Evolutionary conservation across 2,113 vertebrate genomes (phyloP).

Genomic region (Oxyruncus cristatus): DNA sequence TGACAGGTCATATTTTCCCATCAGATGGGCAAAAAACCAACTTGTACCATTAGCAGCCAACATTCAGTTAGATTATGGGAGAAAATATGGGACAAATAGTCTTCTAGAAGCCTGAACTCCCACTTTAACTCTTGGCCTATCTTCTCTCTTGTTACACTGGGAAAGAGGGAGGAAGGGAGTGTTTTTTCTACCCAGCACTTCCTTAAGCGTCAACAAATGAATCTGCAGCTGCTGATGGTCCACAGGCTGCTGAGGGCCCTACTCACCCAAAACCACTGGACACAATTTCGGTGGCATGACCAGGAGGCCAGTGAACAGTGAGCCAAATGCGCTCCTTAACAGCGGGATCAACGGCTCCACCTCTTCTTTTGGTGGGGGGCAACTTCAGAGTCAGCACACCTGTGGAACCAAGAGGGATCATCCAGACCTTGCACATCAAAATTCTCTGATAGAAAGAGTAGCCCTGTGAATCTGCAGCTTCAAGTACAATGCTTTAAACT

Average conservation of each 20-base stretch:
- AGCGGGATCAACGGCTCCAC: constrained; percentile 78
- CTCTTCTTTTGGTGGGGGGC: constrained; percentile 89
- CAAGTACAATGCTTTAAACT: not conserved
- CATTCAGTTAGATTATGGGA: not conserved
- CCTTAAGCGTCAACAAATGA: not conserved
- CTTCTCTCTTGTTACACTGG: not conserved
- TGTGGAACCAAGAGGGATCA: constrained; percentile 15
- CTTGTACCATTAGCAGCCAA: not conserved
- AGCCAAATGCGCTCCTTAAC: constrained; percentile 95
- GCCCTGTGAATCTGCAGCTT: not conserved
- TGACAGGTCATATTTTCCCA: not conserved
- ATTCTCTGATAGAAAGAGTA: not conserved
- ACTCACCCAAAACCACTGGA: constrained; percentile 92
- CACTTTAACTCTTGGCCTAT: not conserved
- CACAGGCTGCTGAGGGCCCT: not conserved
- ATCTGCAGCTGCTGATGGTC: not conserved
- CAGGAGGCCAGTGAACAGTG: constrained; percentile 85
- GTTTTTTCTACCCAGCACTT: not conserved
- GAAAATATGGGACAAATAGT: not conserved
- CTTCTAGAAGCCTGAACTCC: not conserved
- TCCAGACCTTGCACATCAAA: not conserved
- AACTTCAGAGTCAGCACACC: constrained; percentile 87
- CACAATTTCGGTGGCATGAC: constrained; percentile 77
- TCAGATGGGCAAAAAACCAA: not conserved
- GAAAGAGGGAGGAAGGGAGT: not conserved